Conservation (phyloP, 2,797 vertebrate genomes). For the Glossophaga mutica region DNA sequence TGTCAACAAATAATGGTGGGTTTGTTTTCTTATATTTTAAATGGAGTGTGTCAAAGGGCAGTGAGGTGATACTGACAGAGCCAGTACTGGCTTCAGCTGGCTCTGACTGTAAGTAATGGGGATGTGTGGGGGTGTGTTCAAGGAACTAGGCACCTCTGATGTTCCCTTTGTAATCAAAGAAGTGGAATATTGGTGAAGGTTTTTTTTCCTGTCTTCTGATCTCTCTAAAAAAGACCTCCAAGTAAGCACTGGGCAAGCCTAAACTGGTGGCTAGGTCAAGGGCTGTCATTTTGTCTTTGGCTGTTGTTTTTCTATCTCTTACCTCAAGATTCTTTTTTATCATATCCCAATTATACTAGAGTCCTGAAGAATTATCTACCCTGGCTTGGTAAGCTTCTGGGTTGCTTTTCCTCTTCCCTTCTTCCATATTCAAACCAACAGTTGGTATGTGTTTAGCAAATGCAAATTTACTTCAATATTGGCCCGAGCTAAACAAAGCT, state of each 20-base stretch:
- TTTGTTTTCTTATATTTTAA: neutral
- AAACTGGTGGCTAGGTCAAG: neutral
- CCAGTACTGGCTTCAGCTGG: neutral
- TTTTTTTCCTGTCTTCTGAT: neutral
- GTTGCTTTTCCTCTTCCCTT: neutral
- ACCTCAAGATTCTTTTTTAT: neutral
- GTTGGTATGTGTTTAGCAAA: neutral
- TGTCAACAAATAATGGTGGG: neutral
- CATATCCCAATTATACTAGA: neutral
- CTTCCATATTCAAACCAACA: neutral
- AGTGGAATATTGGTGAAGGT: neutral
- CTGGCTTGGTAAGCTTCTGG: neutral
- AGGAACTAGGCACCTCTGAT: neutral
- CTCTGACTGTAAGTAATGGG: neutral
- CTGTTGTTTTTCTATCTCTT: neutral
- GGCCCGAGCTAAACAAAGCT: neutral
- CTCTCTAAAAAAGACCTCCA: constrained; percentile 9
- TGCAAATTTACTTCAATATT: neutral
- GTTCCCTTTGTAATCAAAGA: constrained; percentile 23
- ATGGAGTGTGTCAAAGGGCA: neutral
- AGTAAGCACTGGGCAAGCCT: neutral
- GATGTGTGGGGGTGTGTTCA: neutral
- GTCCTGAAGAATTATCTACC: neutral
- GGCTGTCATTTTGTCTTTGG: neutral
- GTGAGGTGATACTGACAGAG: neutral